Evolutionary conservation across 1,140 invertebrate species (phyloP).

Genomic region (roundworm (Caenorhabditis elegans)): DNA sequence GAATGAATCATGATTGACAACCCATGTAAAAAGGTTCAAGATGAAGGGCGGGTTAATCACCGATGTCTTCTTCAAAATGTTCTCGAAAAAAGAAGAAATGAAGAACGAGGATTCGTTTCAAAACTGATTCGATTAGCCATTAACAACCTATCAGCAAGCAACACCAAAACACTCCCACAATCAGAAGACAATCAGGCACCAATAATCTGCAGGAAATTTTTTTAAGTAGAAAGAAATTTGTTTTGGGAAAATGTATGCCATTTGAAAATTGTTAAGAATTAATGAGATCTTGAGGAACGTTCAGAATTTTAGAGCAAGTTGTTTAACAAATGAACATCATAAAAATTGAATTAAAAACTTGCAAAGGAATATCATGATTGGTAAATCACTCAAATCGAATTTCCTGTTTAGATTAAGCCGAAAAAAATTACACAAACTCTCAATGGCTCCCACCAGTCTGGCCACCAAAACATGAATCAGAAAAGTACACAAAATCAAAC

Average conservation of each 20-base stretch:
- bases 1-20: background rate
- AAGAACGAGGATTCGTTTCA: slow-evolving; percentile 11
- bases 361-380: background rate
- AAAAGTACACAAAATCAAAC: background rate
- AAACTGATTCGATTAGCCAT: slow-evolving; percentile 22
- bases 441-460: too few relatives aligned
- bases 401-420: too few relatives aligned
- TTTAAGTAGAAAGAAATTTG: too few relatives aligned
- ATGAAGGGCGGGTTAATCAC: background rate
- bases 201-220: too few relatives aligned
- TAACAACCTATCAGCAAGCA: background rate
- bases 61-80: background rate
- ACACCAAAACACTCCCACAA: background rate
- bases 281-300: too few relatives aligned
- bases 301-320: too few relatives aligned
- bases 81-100: background rate
- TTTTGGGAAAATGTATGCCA: too few relatives aligned
- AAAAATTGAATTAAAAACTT: background rate
- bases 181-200: slow-evolving; percentile 16
- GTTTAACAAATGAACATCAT: too few relatives aligned
- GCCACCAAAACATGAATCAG: too few relatives aligned
- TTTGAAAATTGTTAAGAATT: too few relatives aligned
- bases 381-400: too few relatives aligned
- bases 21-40: background rate
- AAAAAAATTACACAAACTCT: too few relatives aligned